These are phyloP conservation scores for Malacosoma neustria DNA, from an alignment of 2,888 invertebrate genomes.

Conservation along the genomic window DNA sequence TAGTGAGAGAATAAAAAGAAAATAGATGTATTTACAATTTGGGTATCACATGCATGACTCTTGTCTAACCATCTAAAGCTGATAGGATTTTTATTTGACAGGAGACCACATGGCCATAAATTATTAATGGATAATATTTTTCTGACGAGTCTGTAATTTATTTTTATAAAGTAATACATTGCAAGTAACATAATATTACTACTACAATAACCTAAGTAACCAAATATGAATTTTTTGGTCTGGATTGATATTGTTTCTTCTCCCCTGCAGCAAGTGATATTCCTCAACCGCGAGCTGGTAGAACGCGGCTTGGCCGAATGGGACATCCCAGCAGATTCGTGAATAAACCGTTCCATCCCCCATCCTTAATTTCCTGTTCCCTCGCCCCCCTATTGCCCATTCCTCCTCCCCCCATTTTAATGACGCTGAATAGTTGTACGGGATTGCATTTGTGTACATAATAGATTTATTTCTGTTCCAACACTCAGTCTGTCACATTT, in stretches of 20 bases:
- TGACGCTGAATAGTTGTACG: slow-evolving; percentile 47
- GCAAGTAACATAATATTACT: too few relatives aligned
- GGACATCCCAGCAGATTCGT: slow-evolving; percentile 69
- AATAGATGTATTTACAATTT: too few relatives aligned
- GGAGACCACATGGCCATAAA: too few relatives aligned
- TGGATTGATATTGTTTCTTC: slow-evolving; percentile 2
- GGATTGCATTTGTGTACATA: slow-evolving; percentile 52
- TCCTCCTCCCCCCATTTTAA: slow-evolving; percentile 17
- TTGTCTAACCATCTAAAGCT: too few relatives aligned
- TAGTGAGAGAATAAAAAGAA: too few relatives aligned
- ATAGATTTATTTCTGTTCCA: too few relatives aligned
- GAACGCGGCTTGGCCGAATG: slow-evolving; percentile 88
- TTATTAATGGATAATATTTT: not conserved
- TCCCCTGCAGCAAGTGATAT: slow-evolving; percentile 85
- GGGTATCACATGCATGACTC: too few relatives aligned
- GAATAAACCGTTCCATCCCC: slow-evolving; percentile 24
- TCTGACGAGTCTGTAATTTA: too few relatives aligned
- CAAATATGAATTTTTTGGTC: not conserved
- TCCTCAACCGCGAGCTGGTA: slow-evolving; percentile 90
- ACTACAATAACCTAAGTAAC: too few relatives aligned
- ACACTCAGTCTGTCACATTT: too few relatives aligned
- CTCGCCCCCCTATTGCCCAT: slow-evolving; percentile 8
- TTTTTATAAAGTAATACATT: too few relatives aligned
- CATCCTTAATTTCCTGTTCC: slow-evolving; percentile 3
- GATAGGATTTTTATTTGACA: too few relatives aligned